Base-by-base conservation (phyloP, 2,888 invertebrate species). In the Heliconius aoede region DNA sequence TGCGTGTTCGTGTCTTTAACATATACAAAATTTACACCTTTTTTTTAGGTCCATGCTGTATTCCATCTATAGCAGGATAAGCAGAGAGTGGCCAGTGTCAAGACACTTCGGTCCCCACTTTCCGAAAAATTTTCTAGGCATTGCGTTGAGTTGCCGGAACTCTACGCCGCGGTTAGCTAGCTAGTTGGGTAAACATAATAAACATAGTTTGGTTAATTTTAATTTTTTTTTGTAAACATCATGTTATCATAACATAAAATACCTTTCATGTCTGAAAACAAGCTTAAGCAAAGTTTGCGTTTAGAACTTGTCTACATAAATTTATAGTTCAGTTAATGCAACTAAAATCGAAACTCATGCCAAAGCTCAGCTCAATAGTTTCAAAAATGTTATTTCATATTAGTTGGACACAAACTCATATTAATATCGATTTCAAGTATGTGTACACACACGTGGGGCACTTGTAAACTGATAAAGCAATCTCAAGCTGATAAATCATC, bases 391-490 rank as follows among this genome's bases (percentile, higher is more conserved):
- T 74, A 13, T 28, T 69, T 61, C n/a, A n/a, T n/a, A n/a, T n/a
- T 61, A 46, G 18, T 26, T 28, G 26, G 26, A 40, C 40, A 60
- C 13, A 46, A 46, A 69, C 24, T 74, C 58, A 60, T 36, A 32
- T 40, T 58, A 24, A 40, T 72, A 40, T 61, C 21, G 24, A 61
- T 61, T 40, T 40, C 58, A 72, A 72, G 40, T 40, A 36, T 40
- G 26, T 40, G 21, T 40, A 64, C n/a, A 74, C 74, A 69, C 69
- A 65, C 72, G 73, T 73, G 79, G 36, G 64, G 36, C 40, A 74
- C 75, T 80, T 74, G 76, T 65, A 30, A 46, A 73, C 4, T 69
- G 78, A 78, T 85, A 83, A 84, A 86, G 86, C 85, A 85, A 86
- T 85, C 81, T 86, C 73, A 81, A 81, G 69, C 32, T 58, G 78